Percentiles rank a stretch among this genome's conserved stretches.
phyloP scores from a whole-genome alignment of 2,888 invertebrate species.

The Rhagonycha lutea region DNA sequence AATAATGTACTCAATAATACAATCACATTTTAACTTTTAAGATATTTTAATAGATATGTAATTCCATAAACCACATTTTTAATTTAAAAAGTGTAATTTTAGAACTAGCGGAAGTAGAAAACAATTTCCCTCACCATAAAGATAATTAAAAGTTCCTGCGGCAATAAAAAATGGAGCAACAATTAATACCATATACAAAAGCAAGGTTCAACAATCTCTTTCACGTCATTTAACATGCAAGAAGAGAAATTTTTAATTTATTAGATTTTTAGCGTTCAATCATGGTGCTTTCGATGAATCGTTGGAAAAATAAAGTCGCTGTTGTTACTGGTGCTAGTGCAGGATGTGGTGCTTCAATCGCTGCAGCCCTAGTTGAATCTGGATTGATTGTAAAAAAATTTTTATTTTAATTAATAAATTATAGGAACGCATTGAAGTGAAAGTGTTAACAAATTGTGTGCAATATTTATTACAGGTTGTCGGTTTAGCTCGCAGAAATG shows the following conservation, averaged over 20 bases:
- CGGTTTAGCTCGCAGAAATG: conserved; percentile 9
- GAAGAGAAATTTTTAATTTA: neutral
- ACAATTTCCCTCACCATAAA: too few relatives aligned
- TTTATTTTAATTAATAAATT: neutral
- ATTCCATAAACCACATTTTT: too few relatives aligned
- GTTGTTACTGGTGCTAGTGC: conserved; percentile 10
- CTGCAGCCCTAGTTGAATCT: neutral
- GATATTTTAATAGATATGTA: too few relatives aligned
- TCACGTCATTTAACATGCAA: neutral
- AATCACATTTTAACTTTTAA: too few relatives aligned
- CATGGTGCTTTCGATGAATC: conserved; percentile 1
- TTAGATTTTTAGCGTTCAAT: neutral
- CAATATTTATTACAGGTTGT: conserved; percentile 2
- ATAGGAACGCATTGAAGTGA: neutral
- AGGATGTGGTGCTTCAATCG: neutral
- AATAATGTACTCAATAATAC: too few relatives aligned
- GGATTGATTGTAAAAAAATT: neutral
- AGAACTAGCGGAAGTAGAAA: too few relatives aligned
- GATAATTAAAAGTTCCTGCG: too few relatives aligned
- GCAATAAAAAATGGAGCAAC: too few relatives aligned
- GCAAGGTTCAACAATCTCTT: neutral
- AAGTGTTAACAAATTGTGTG: neutral
- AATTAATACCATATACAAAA: neutral
- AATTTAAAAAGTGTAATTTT: too few relatives aligned
- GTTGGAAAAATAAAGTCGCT: conserved; percentile 6